These are phyloP conservation scores for Podarcis lilfordi DNA, from an alignment of 2,797 vertebrate genomes.

Conservation along the genomic window DNA sequence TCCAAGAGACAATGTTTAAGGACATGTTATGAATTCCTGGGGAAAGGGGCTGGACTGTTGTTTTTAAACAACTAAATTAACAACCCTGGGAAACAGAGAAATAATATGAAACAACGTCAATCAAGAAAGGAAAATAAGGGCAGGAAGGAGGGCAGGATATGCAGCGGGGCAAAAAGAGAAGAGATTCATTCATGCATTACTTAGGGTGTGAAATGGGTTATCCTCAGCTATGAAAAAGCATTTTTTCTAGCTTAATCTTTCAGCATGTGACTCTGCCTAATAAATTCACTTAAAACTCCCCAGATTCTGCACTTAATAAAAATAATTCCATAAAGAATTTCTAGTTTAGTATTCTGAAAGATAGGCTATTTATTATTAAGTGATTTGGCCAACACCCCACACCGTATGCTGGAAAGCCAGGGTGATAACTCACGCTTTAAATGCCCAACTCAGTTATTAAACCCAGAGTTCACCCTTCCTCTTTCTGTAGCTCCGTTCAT, in stretches of 20 bases:
- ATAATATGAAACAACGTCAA: not conserved
- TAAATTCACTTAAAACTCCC: not conserved
- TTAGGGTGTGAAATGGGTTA: not conserved
- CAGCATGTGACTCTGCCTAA: not conserved
- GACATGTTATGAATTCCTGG: not conserved
- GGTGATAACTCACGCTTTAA: not conserved
- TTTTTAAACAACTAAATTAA: not conserved
- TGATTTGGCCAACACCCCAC: not conserved
- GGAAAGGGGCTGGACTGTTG: too few species aligned
- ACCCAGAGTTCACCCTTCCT: not conserved
- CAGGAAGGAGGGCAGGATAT: not conserved
- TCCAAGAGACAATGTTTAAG: not conserved
- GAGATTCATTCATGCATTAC: not conserved
- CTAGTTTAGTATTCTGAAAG: not conserved
- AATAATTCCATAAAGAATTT: not conserved
- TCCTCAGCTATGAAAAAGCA: not conserved
- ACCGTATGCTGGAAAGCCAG: not conserved
- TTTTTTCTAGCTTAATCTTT: conserved; percentile 9
- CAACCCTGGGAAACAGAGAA: not conserved
- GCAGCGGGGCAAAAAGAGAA: too few species aligned
- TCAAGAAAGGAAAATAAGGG: not conserved
- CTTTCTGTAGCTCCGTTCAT: not conserved
- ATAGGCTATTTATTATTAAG: conserved; percentile 4
- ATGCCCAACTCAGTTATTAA: not conserved
- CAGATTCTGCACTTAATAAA: not conserved